Evolutionary conservation across 2,113 vertebrate genomes (phyloP).

Genomic region (Sinocyclocheilus rhinocerous): DNA sequence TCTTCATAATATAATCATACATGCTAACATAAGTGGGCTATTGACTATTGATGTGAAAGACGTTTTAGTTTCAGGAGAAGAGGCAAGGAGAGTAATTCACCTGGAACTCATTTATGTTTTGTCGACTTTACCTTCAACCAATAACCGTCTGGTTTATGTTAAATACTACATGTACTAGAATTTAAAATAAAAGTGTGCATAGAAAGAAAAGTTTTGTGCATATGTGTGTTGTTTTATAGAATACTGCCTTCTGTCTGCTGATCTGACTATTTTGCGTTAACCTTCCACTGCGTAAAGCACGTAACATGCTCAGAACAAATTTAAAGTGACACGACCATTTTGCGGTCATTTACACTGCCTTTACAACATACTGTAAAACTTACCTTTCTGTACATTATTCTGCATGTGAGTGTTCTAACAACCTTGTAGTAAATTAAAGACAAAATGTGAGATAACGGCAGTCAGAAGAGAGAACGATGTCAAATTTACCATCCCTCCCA

Average conservation of each 20-base stretch:
- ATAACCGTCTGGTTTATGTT: neutral
- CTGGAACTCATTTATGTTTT: neutral
- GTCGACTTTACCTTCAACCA: too few relatives aligned
- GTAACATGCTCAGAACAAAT: too few relatives aligned
- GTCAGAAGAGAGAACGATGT: too few relatives aligned
- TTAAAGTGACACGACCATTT: too few relatives aligned
- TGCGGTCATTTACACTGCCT: too few relatives aligned
- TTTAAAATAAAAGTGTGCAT: neutral
- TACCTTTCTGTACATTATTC: neutral
- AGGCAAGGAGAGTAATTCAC: constrained; percentile 33
- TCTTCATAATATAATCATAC: constrained; percentile 67
- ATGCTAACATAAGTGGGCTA: constrained; percentile 66
- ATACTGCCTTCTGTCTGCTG: too few relatives aligned
- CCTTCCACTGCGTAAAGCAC: too few relatives aligned
- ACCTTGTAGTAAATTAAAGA: neutral
- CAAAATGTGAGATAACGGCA: neutral
- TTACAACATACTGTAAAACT: neutral
- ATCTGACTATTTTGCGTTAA: too few relatives aligned
- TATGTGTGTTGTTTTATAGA: neutral
- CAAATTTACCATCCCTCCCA: too few relatives aligned
- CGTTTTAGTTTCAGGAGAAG: constrained; percentile 20
- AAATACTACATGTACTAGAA: neutral
- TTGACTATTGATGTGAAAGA: constrained; percentile 67
- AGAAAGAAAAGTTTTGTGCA: neutral
- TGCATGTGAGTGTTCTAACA: neutral